A percentile compares a stretch with the other conserved stretches of the same genome.
These are phyloP conservation scores for Leptinotarsa tumamoca DNA, from an alignment of 2,888 invertebrate species.

Conservation along the genomic window DNA sequence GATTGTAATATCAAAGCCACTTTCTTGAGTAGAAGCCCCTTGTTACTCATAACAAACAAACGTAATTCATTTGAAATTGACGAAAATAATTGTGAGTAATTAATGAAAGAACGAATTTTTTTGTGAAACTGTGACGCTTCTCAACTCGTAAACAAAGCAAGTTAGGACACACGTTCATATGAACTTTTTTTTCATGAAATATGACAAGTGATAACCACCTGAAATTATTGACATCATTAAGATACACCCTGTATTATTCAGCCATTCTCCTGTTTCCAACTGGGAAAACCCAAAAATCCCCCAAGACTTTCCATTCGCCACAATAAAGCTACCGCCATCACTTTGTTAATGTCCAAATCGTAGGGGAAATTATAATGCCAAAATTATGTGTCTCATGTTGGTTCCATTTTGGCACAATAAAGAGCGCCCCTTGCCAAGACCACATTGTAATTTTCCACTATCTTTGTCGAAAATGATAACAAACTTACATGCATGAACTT, in stretches of 20 bases:
- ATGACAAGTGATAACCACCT: no score
- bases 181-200: no score
- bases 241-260: background rate
- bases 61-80: no score
- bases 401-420: conserved; percentile 46
- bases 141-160: no score
- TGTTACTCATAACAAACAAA: no score
- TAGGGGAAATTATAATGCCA: conserved; percentile 38
- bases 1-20: no score
- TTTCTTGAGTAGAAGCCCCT: no score
- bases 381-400: conserved; percentile 40
- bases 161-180: no score
- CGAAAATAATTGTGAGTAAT: no score
- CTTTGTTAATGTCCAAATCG: conserved; percentile 15
- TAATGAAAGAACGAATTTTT: no score
- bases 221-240: no score
- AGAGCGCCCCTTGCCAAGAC: conserved; percentile 45
- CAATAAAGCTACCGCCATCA: background rate
- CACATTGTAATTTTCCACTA: conserved; percentile 47
- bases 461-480: conserved; percentile 36
- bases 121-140: no score
- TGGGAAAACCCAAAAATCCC: background rate
- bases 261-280: background rate
- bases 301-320: background rate
- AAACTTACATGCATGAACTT: conserved; percentile 21